Evolutionary conservation across 2,113 vertebrate genomes (phyloP), one percentile per base, ranked within the genome.

Genomic region (Lepus timidus): DNA sequence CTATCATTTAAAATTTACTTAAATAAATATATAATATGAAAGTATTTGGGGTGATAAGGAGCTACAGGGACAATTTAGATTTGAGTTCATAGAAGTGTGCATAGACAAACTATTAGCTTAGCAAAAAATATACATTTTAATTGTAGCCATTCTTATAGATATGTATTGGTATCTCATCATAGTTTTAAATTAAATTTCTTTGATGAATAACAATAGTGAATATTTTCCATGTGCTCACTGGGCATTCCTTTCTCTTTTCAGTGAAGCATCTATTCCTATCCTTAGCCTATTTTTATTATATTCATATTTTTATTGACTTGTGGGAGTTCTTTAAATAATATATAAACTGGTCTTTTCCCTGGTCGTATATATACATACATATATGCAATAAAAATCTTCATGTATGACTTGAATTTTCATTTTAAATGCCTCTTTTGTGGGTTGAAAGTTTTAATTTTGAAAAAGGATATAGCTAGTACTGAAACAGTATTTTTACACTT

Each of bases 361-460:
- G 71, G 36, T 62, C 31, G 52, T 25, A 70, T 71, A 51, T 71
- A 14, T n/a, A 64, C 62, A 73, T 80, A 36, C 36, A 58, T 58
- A 58, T 58, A 14, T 90, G 39, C 5, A 33, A 78, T 71, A 68
- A 62, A 51, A 27, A 67, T 22, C 8, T 20, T 44, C 44, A 44
- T 44, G 44, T 44, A 5, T 31, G 16, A 13, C 20, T 52, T 64
- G 33, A 13, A 85, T 39, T 85, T 51, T 44, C 20, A n/a, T 71
- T 85, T 94, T 55, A 16, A 94, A 94, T 8, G 23, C 80, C 20
- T 52, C 44, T 79, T 90, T n/a, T 52, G 19, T 79, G 64, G 52
- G 20, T 71, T 23, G 17, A 71, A 83, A 89, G 14, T 61, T 61
- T 90, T 71, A 71, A 90, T 44, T 85, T 90, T 79, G 33, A 55